Percentiles rank a stretch among this genome's conserved stretches.
Evolutionary conservation across 2,888 invertebrate species (phyloP).

Genomic region (Torymus tubicola): DNA sequence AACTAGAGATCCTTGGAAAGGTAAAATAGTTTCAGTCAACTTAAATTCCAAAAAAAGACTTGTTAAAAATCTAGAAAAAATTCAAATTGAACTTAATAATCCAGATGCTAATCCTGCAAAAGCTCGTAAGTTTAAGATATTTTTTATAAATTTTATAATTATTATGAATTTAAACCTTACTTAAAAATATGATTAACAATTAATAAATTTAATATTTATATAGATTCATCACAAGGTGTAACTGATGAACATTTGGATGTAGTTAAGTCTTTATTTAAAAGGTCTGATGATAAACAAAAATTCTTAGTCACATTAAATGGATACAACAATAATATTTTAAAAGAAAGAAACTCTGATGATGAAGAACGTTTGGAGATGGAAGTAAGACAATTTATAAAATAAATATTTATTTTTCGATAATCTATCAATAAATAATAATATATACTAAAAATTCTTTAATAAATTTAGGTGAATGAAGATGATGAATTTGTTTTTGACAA

Average conservation of each 20-base stretch:
- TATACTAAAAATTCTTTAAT: conserved; percentile 14
- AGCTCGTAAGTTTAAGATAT: conserved; percentile 67
- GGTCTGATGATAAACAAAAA: conserved; percentile 72
- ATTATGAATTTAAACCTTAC: background rate
- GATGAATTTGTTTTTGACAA: conserved; percentile 68
- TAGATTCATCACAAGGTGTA: conserved; percentile 37
- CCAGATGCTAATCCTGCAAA: conserved; percentile 60
- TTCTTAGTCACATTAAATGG: conserved; percentile 74
- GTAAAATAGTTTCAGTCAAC: conserved; percentile 73
- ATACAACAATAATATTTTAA: conserved; percentile 70
- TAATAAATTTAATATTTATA: conserved; percentile 7
- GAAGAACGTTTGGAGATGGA: conserved; percentile 67
- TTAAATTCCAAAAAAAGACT: conserved; percentile 71
- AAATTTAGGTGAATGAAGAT: conserved; percentile 69
- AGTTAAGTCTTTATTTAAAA: conserved; percentile 73
- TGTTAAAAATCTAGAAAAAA: conserved; percentile 70
- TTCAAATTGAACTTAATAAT: conserved; percentile 70
- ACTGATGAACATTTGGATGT: conserved; percentile 72
- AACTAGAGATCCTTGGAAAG: conserved; percentile 61
- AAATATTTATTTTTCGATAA: conserved; percentile 18
- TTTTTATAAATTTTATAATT: background rate
- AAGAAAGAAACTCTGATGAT: conserved; percentile 69
- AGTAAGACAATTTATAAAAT: conserved; percentile 29
- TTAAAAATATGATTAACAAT: background rate
- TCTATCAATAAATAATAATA: background rate